A percentile compares a stretch with the other conserved stretches of the same genome.
These are phyloP conservation scores for Onychostoma macrolepis DNA, from an alignment of 2,113 vertebrate species.

Conservation along the genomic window DNA sequence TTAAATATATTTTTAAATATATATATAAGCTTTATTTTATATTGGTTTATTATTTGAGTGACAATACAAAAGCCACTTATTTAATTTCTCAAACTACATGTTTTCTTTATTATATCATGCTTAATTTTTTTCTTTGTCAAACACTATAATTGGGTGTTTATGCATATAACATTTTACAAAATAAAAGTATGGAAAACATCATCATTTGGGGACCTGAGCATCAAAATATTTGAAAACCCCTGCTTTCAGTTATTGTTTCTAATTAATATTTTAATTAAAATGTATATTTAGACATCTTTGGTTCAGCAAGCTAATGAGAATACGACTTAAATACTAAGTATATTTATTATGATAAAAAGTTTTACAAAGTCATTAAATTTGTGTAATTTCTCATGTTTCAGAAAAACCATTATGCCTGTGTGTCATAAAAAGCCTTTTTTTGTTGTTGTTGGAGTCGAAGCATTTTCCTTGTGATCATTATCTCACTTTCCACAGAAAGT, in stretches of 20 bases:
- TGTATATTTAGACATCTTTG: background rate
- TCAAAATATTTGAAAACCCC: background rate
- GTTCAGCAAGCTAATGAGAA: background rate
- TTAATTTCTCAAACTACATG: background rate
- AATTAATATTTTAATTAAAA: background rate
- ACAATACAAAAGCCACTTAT: background rate
- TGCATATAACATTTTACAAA: background rate
- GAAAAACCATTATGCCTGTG: background rate
- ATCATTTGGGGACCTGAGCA: background rate
- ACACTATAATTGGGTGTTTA: background rate
- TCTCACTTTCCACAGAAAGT: conserved; percentile 46
- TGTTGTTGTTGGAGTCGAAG: background rate
- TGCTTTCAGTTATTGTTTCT: background rate
- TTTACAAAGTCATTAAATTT: background rate
- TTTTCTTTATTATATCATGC: background rate
- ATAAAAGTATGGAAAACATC: background rate
- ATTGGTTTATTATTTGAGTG: background rate
- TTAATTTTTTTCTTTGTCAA: background rate
- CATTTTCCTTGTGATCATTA: conserved; percentile 17
- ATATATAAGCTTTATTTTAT: background rate
- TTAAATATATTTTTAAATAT: background rate
- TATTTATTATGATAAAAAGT: background rate
- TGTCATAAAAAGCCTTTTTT: background rate
- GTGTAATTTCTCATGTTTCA: background rate
- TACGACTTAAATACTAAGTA: background rate